phyloP scores from a whole-genome alignment of 2,113 vertebrate genomes.

The Maccullochella peelii region DNA sequence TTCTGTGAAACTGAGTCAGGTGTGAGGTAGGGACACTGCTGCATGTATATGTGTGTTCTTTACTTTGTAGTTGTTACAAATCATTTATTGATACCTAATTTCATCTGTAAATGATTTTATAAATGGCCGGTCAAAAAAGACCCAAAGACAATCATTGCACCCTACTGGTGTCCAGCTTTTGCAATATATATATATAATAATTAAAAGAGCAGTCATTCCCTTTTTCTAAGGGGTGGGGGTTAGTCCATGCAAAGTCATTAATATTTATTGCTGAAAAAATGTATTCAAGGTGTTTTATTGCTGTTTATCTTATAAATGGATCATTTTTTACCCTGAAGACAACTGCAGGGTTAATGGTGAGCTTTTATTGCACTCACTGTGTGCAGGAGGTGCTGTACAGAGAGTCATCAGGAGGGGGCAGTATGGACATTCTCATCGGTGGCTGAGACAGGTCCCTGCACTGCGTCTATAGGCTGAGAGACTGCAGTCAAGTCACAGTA shows the following conservation, averaged over 20 bases:
- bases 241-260: neutral
- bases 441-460: slow-evolving; percentile 61
- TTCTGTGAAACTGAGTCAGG: neutral
- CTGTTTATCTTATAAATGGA: neutral
- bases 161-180: neutral
- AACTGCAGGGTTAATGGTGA: neutral
- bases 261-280: neutral
- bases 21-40: neutral
- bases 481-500: slow-evolving; percentile 69
- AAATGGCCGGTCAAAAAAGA: neutral
- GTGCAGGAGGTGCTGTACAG: slow-evolving; percentile 4
- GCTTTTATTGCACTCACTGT: neutral
- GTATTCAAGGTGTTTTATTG: neutral
- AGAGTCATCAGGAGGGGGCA: slow-evolving; percentile 60
- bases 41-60: neutral
- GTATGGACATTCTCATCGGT: slow-evolving; percentile 44
- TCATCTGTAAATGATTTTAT: neutral
- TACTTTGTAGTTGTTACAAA: neutral
- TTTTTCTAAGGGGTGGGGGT: neutral
- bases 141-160: neutral
- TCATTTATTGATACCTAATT: neutral
- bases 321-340: neutral
- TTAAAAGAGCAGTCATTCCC: neutral
- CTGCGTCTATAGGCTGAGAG: slow-evolving; percentile 65
- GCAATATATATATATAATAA: neutral